Evolutionary conservation across 2,888 invertebrate genomes (phyloP).

Genomic region (Periphyllus acericola): DNA sequence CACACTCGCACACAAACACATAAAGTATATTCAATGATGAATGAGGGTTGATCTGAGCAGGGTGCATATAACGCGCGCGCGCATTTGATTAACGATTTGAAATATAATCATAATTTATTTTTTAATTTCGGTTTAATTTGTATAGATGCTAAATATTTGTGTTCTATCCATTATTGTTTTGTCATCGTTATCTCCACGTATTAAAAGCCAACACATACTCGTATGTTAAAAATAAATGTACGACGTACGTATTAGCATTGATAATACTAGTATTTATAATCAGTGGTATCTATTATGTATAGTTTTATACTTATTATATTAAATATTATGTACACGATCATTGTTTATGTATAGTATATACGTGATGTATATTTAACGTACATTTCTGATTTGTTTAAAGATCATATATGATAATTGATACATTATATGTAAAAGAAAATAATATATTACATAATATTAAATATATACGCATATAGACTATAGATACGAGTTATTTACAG

Average conservation of each 20-base stretch:
- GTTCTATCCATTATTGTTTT: background rate
- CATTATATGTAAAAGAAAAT: background rate
- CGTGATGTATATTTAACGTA: no score
- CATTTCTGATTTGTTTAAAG: no score
- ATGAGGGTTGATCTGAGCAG: constrained; percentile 37
- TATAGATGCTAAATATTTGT: background rate
- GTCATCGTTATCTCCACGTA: no score
- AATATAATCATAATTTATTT: background rate
- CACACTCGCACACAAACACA: background rate
- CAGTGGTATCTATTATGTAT: no score
- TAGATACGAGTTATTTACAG: background rate
- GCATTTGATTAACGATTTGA: constrained; percentile 3
- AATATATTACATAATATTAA: background rate
- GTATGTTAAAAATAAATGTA: no score
- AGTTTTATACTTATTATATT: no score
- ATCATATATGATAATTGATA: no score
- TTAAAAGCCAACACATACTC: no score
- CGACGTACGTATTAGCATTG: no score
- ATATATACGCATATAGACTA: background rate
- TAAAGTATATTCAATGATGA: constrained; percentile 14
- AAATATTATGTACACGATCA: no score
- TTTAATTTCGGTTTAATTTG: constrained; percentile 15
- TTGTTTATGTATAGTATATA: no score
- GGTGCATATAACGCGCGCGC: background rate
- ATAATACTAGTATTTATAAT: no score